Conservation (phyloP, 2,888 invertebrate genomes). For the Mellilla xanthometata region DNA sequence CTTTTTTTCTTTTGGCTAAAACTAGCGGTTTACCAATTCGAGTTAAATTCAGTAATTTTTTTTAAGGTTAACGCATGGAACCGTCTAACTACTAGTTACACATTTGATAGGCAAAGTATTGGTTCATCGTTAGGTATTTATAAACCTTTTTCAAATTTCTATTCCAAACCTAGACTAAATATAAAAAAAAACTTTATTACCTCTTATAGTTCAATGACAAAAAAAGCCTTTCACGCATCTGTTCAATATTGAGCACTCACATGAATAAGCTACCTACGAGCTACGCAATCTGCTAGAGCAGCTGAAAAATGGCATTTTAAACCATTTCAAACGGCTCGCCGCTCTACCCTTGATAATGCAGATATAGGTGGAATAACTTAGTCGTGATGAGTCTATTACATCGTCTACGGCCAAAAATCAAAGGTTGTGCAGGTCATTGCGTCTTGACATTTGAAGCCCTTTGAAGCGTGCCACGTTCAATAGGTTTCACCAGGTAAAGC, state of each 20-base stretch:
- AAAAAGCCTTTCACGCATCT: not conserved
- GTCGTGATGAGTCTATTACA: slow-evolving; percentile 24
- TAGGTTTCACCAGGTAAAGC: slow-evolving; percentile 3
- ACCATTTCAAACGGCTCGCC: slow-evolving; percentile 10
- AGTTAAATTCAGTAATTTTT: too few relatives aligned
- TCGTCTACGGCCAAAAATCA: slow-evolving; percentile 31
- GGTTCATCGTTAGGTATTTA: too few relatives aligned
- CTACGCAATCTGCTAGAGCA: not conserved
- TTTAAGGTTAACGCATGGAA: too few relatives aligned
- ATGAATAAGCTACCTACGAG: not conserved
- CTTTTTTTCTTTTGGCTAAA: too few relatives aligned
- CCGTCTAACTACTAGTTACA: too few relatives aligned
- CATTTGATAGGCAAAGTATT: too few relatives aligned
- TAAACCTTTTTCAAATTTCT: too few relatives aligned
- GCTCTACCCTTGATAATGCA: slow-evolving; percentile 13
- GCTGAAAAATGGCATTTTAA: slow-evolving; percentile 17
- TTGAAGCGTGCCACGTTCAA: slow-evolving; percentile 31
- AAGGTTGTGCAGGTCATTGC: slow-evolving; percentile 39
- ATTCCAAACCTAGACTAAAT: too few relatives aligned
- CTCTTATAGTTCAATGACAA: too few relatives aligned
- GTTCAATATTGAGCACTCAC: not conserved
- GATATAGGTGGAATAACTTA: slow-evolving; percentile 21
- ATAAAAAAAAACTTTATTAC: too few relatives aligned
- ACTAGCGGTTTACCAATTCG: too few relatives aligned
- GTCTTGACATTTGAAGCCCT: slow-evolving; percentile 39